These are phyloP conservation scores for Psammodynastes pulverulentus DNA, from an alignment of 2,113 vertebrate species.

Conservation along the genomic window DNA sequence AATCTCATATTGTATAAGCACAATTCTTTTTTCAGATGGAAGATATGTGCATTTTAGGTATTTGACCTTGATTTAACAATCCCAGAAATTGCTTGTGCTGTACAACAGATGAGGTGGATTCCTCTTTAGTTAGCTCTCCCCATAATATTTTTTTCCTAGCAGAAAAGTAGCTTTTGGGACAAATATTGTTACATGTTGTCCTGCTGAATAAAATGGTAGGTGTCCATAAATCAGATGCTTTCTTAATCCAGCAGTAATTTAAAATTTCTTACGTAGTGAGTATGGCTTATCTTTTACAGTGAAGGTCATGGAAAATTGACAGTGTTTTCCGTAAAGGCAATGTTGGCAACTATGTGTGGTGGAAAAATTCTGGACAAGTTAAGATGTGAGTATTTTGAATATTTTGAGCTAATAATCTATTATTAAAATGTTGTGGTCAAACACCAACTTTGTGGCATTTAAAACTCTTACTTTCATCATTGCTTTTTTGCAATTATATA, in stretches of 20 bases:
- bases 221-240: background rate
- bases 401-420: background rate
- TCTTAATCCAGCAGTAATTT: background rate
- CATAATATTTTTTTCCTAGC: background rate
- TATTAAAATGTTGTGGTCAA: background rate
- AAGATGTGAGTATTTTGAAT: conserved; percentile 91
- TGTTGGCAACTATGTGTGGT: conserved; percentile 95
- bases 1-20: too few relatives aligned
- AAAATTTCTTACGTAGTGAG: conserved; percentile 3
- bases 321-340: conserved; percentile 95
- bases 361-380: conserved; percentile 97
- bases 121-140: background rate
- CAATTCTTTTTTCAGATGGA: background rate
- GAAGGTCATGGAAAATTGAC: conserved; percentile 95
- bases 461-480: too few relatives aligned
- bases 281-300: conserved; percentile 66
- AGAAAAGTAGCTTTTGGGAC: background rate
- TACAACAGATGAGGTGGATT: background rate
- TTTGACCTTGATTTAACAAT: background rate
- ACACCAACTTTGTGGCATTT: background rate
- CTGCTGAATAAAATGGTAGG: background rate
- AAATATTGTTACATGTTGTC: background rate
- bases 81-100: background rate
- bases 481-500: accelerated
- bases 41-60: too few relatives aligned